Percentiles rank a stretch among this genome's conserved stretches.
Evolutionary conservation across 2,113 vertebrate genomes (phyloP).

Genomic region (Heptranchias perlo): DNA sequence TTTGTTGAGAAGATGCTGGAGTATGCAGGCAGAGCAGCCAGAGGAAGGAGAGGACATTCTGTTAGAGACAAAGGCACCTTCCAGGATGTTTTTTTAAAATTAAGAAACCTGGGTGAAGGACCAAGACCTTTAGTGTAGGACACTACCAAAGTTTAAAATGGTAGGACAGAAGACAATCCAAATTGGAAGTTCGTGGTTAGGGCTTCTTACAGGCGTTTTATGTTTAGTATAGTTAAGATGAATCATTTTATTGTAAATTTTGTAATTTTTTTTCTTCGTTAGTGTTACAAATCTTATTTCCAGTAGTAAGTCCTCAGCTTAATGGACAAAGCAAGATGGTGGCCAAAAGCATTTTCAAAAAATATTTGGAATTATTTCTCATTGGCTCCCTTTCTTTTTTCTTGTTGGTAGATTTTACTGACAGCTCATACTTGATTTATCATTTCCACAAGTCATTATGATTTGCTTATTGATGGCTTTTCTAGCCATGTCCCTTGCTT

Average conservation of each 20-base stretch:
- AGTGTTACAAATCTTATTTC: not conserved
- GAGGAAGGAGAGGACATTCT: too few species aligned
- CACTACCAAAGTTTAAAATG: not conserved
- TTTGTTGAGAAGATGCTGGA: too few species aligned
- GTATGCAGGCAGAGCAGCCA: too few species aligned
- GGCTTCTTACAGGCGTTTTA: not conserved
- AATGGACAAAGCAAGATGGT: not conserved
- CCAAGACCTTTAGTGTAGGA: too few species aligned
- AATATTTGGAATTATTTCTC: not conserved
- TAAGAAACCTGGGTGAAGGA: too few species aligned
- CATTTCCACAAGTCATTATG: not conserved
- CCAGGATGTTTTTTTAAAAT: too few species aligned
- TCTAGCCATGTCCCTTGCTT: not conserved
- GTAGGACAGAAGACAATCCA: not conserved
- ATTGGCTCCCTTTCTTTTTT: not conserved
- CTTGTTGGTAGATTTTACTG: not conserved
- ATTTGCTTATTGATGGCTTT: not conserved
- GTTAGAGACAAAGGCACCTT: too few species aligned
- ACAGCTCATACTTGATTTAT: not conserved
- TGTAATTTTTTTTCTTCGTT: not conserved
- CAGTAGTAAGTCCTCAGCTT: not conserved
- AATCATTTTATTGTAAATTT: not conserved
- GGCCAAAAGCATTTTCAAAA: not conserved
- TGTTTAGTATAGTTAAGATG: not conserved
- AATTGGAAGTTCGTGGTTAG: not conserved